Evolutionary conservation across 2,888 invertebrate species (phyloP).

Genomic region (Lycia hirtaria): DNA sequence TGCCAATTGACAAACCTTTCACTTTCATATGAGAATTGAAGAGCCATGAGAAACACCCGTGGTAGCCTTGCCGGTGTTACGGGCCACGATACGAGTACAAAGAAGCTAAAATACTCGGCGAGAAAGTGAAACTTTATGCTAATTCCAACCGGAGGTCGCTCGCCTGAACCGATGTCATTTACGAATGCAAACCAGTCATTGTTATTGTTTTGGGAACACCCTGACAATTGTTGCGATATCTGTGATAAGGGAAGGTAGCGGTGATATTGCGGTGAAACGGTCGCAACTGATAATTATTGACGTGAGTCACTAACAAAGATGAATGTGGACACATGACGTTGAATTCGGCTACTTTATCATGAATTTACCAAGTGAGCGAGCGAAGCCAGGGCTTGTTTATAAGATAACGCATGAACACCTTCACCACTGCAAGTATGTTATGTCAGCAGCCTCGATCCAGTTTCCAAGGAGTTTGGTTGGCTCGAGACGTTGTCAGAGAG

Average conservation of each 20-base stretch:
- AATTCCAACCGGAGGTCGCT: slow-evolving; percentile 27
- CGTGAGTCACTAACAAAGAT: slow-evolving; percentile 3
- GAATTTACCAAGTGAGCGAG: no score
- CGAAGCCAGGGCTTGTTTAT: not conserved
- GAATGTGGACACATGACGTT: not conserved
- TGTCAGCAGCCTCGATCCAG: no score
- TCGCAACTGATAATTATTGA: slow-evolving; percentile 4
- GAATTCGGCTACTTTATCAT: not conserved
- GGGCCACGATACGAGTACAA: slow-evolving; percentile 11
- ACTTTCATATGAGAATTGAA: slow-evolving; percentile 26
- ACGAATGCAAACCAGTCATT: slow-evolving; percentile 17
- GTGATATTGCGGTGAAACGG: not conserved
- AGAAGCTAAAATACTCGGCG: slow-evolving; percentile 16
- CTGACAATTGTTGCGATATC: not conserved
- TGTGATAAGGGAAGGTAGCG: not conserved
- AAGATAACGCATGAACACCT: no score
- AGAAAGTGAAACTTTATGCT: slow-evolving; percentile 37
- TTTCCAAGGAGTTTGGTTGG: no score
- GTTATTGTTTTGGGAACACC: slow-evolving; percentile 18
- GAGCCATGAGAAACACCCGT: slow-evolving; percentile 8
- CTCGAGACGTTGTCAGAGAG: no score
- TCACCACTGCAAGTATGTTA: no score
- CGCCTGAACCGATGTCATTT: not conserved
- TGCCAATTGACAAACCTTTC: slow-evolving; percentile 26
- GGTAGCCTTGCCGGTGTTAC: not conserved